phyloP scores from a whole-genome alignment of 2,888 invertebrate genomes.

The Ennomos erosarius region DNA sequence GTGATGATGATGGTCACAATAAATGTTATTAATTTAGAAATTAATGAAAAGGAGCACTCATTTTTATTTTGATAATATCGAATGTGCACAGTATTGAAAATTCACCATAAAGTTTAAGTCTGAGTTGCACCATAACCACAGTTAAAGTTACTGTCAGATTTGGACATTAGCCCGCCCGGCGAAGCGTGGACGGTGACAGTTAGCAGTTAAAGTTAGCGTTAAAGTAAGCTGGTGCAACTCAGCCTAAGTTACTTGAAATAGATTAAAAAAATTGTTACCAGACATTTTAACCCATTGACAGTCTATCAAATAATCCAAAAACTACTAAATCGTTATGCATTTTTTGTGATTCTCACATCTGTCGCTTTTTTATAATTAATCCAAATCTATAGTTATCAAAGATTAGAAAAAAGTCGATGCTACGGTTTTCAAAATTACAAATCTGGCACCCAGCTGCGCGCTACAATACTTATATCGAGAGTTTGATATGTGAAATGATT shows the following conservation, averaged over 20 bases:
- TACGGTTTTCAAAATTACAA: constrained; percentile 65
- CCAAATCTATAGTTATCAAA: constrained; percentile 63
- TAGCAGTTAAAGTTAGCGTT: no score
- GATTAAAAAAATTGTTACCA: not conserved
- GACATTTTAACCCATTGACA: constrained; percentile 1
- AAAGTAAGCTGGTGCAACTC: no score
- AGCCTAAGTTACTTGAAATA: no score
- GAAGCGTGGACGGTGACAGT: no score
- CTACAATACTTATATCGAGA: constrained; percentile 56
- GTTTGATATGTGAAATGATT: constrained; percentile 49
- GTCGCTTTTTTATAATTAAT: constrained; percentile 51
- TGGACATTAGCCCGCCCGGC: no score
- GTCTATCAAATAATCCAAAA: constrained; percentile 20
- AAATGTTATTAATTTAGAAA: no score
- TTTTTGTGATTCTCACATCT: constrained; percentile 47
- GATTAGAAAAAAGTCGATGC: constrained; percentile 60
- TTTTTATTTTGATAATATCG: not conserved
- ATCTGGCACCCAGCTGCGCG: constrained; percentile 66
- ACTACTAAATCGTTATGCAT: constrained; percentile 30
- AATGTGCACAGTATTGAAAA: not conserved
- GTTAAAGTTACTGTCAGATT: no score
- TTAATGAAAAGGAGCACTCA: no score
- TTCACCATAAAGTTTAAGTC: no score
- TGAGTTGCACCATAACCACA: no score
- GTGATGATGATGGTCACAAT: no score